Base-by-base conservation (phyloP, 2,113 vertebrate species). In the Gulo gulo region DNA sequence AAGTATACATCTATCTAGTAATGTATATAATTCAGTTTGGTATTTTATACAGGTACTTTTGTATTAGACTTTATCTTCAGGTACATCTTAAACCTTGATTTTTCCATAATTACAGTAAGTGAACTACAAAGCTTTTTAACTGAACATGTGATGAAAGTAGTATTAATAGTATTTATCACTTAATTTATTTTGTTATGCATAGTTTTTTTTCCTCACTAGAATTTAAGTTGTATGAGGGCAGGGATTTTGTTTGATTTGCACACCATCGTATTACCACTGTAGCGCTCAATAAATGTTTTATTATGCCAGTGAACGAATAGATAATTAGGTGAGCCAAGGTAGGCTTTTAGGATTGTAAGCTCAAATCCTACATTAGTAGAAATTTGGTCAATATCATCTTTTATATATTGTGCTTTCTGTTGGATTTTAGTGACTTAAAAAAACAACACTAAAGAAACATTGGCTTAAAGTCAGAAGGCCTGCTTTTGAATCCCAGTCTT, bases 371-470 rank as follows among this genome's bases (percentile, higher is more conserved):
- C 86, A 93, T 81, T 74, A 81, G 10, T 80, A 87, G 15, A 91
- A 61, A 74, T 61, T 34, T 91, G 31, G 14, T 59, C 31, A 71
- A 1, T 74, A 31, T 96, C 52, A 73, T 59, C 89, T 88, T 86
- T 88, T 86, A 42, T 2, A 63, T 57, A 52, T 80, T 86, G 3
- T 88, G 36, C 29, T 93, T 96, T 50, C 45, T 90, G 2, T 80
- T 63, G 94, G 29, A 85, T 61, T 84, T 93, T 88, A 93, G n/a
- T 84, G 34, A 91, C n/a, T 96, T 91, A 71, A 74, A 47, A 39
- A 4, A 21, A 36, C 7, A 69, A n/a, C 29, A 69, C 31, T 74
- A 76, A 52, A 94, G n/a, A 13, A 92, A 94, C 57, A 65, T 23
- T 76, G 34, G 4, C 11, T 76, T 63, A 42, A 91, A 88, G 31